Evolutionary conservation across 2,113 vertebrate genomes (phyloP).

Genomic region (Piprites chloris): DNA sequence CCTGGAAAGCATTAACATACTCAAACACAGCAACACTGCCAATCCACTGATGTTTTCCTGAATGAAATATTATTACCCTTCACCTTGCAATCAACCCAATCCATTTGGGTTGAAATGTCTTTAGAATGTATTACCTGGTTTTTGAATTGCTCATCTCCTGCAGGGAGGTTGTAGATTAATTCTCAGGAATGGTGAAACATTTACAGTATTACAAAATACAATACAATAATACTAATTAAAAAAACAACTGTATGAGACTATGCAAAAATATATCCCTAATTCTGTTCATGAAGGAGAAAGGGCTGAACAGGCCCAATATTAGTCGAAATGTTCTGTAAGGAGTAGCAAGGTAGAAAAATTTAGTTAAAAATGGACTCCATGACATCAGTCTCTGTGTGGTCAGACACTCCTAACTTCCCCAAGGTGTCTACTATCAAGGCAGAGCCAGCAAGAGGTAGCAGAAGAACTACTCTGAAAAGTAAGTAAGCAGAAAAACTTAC

Average conservation of each 20-base stretch:
- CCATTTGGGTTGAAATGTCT: not conserved
- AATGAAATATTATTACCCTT: constrained; percentile 29
- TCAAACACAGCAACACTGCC: not conserved
- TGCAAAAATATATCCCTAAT: not conserved
- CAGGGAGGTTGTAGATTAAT: not conserved
- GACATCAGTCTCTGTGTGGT: not conserved
- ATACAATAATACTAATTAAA: not conserved
- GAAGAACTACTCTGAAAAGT: too few species aligned
- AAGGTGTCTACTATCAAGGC: not conserved
- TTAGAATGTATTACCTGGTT: not conserved
- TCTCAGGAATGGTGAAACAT: not conserved
- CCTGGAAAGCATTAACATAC: constrained; percentile 27
- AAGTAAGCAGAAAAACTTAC: rapidly evolving
- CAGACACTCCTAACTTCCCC: not conserved
- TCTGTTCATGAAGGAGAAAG: not conserved
- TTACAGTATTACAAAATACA: not conserved
- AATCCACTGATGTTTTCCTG: not conserved
- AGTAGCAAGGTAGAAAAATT: not conserved
- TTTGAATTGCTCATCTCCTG: not conserved
- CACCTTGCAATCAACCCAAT: not conserved
- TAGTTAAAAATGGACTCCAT: not conserved
- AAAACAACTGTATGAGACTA: not conserved
- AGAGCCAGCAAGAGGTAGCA: not conserved
- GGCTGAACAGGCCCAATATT: not conserved
- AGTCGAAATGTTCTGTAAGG: not conserved